A percentile compares a stretch with the other conserved stretches of the same genome.
phyloP scores from a whole-genome alignment of 2,888 invertebrate species.

The Platycnemis pennipes region DNA sequence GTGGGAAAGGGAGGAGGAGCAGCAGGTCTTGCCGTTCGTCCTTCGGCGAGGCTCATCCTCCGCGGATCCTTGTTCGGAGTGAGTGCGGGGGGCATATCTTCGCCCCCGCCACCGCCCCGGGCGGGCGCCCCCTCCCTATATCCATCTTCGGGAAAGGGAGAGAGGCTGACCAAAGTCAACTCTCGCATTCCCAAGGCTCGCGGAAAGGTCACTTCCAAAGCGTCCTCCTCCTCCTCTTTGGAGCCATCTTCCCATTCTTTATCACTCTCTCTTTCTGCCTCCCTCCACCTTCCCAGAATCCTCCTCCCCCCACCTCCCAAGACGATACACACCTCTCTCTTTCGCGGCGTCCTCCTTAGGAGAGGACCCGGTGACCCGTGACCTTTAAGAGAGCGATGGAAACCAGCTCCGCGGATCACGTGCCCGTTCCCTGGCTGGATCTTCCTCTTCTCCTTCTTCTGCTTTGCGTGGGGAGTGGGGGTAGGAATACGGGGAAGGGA shows the following conservation, averaged over 20 bases:
- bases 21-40: not conserved
- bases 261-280: not conserved
- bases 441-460: not conserved
- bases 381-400: slow-evolving; percentile 29
- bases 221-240: not conserved
- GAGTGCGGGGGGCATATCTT: not conserved
- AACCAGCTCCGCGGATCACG: slow-evolving; percentile 27
- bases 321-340: not conserved
- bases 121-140: not conserved
- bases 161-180: not conserved
- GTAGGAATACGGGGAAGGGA: too few relatives aligned
- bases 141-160: not conserved
- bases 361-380: slow-evolving; percentile 34
- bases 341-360: not conserved
- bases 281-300: not conserved
- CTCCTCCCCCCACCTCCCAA: not conserved
- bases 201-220: not conserved
- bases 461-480: not conserved
- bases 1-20: not conserved
- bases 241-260: not conserved
- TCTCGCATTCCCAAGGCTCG: not conserved
- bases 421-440: slow-evolving; percentile 8
- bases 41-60: not conserved
- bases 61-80: not conserved
- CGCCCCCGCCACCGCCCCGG: not conserved